Evolutionary conservation across 2,888 invertebrate genomes (phyloP).

Genomic region (Dendrolimus houi): DNA sequence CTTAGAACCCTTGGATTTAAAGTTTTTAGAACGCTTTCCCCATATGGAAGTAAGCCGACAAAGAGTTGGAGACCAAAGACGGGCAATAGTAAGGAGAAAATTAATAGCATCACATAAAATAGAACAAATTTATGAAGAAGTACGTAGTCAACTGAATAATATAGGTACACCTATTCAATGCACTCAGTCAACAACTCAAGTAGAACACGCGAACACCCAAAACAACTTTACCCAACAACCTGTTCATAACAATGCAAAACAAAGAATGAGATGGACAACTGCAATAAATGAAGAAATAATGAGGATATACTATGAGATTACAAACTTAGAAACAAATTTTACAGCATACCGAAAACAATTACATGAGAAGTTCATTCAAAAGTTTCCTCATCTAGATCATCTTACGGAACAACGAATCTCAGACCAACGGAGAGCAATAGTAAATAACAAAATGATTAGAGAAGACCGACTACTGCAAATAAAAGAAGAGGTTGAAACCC

Average conservation of each 20-base stretch:
- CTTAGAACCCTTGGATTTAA: slow-evolving; percentile 1
- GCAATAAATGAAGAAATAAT: slow-evolving; percentile 4
- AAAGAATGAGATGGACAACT: slow-evolving; percentile 5
- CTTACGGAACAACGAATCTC: slow-evolving; percentile 6
- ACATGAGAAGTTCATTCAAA: slow-evolving; percentile 1
- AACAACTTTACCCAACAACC: not conserved
- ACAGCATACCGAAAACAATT: slow-evolving; percentile 2
- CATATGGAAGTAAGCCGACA: slow-evolving; percentile 4
- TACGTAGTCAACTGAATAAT: no score
- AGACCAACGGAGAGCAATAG: slow-evolving; percentile 5
- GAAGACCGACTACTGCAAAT: no score
- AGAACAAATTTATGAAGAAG: not conserved
- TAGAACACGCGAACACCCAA: not conserved
- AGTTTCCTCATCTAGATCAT: slow-evolving; percentile 2
- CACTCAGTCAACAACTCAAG: no score
- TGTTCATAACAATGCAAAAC: not conserved
- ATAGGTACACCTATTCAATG: no score
- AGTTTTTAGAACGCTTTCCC: slow-evolving; percentile 4
- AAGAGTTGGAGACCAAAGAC: slow-evolving; percentile 7
- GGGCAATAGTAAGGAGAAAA: slow-evolving; percentile 4
- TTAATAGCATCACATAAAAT: not conserved
- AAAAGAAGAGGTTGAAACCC: no score
- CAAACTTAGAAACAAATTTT: slow-evolving; percentile 5
- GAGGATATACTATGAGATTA: slow-evolving; percentile 4
- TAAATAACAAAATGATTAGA: slow-evolving; percentile 3